Evolutionary conservation across 1,140 invertebrate species (phyloP), one percentile per base, ranked within the genome.

Genomic region (Ephestia elutella): DNA sequence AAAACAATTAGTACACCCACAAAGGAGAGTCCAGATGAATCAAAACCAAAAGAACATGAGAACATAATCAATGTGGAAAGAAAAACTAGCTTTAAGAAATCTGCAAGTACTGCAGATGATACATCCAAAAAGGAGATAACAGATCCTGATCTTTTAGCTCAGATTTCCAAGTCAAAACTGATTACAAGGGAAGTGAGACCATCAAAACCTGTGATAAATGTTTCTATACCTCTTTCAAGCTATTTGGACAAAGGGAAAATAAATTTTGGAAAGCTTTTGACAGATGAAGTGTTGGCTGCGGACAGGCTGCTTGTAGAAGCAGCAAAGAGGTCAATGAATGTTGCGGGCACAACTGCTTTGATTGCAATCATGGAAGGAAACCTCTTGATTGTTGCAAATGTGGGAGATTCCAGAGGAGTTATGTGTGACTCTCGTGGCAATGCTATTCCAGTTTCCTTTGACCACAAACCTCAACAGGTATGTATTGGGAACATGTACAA

Each of bases 401-500:
- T 99, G 21, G 97, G 97, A 8, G 97, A 99, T 84, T 98, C 97
- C 0, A 90, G 97, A 68, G 97, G 96, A 35, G 96, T 99, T 0
- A 96, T 98, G 93, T 98, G 96, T 89, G 96, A 98, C 89, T 92
- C 91, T 44, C 93, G 94, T 79, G 96, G 96, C 13, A 95, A 95
- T 83, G 94, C 94, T 5, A 96, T 98, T 65, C 96, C 97, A 51
- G 90, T 99, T 8, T 98, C 97, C 11, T 97, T 97, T 87, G 97
- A 99, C 84, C 97, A 99, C 75, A 99, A 99, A 90, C 97, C 97
- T 21, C 95, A 98, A 81, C 94, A 96, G 91, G 96, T 97, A 89
- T 62, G 38, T 13, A 15, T 44, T 44, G 1, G 4, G 7, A 44
- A 44, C n/a, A n/a, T n/a, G n/a, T n/a, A n/a, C n/a, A n/a, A n/a